Conservation (phyloP, 2,797 vertebrate species). For the Cichlasoma orientale region DNA sequence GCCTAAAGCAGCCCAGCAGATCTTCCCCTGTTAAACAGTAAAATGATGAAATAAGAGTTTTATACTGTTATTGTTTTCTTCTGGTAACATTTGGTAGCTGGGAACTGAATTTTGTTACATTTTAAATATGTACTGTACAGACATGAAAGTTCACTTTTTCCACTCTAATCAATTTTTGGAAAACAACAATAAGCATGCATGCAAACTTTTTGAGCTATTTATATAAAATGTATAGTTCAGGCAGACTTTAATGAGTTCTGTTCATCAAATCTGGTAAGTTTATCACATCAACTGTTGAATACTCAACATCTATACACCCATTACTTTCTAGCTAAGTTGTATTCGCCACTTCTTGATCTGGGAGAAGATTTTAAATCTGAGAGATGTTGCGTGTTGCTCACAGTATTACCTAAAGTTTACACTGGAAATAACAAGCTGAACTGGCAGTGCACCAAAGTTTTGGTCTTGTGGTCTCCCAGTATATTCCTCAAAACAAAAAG, state of each 20-base stretch:
- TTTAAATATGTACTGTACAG: not conserved
- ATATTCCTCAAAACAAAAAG: not conserved
- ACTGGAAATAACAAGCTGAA: not conserved
- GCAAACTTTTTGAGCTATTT: not conserved
- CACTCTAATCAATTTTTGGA: not conserved
- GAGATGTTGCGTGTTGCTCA: not conserved
- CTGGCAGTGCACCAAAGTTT: not conserved
- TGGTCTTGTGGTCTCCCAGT: not conserved
- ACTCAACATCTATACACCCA: not conserved
- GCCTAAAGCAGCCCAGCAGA: not conserved
- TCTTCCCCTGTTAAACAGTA: not conserved
- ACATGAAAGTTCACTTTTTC: not conserved
- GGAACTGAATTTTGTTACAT: not conserved
- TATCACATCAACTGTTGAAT: not conserved
- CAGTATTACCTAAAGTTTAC: not conserved
- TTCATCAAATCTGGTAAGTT: not conserved
- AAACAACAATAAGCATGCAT: not conserved
- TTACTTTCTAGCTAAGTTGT: not conserved
- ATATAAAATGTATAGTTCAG: not conserved
- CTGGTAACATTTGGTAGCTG: not conserved
- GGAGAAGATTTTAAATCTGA: not conserved
- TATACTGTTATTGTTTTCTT: not conserved
- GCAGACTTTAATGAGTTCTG: not conserved
- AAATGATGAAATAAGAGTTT: not conserved
- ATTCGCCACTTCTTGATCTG: not conserved